Evolutionary conservation across 2,113 vertebrate genomes (phyloP).

Genomic region (Nicator chloris): DNA sequence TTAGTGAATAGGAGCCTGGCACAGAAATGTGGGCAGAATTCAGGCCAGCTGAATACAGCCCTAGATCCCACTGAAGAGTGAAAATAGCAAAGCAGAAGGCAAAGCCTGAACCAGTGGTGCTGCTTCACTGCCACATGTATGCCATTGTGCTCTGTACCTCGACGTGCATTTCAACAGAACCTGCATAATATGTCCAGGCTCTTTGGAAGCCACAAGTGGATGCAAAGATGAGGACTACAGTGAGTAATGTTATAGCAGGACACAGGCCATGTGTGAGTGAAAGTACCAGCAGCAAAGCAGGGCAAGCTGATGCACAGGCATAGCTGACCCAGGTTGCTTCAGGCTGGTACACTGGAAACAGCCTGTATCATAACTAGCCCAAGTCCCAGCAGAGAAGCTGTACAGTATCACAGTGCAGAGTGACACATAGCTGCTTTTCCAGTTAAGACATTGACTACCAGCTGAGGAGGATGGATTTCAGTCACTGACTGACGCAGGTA

Average conservation of each 20-base stretch:
- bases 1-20: background rate
- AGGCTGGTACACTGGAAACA: background rate
- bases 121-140: background rate
- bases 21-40: background rate
- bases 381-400: background rate
- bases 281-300: background rate
- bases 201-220: background rate
- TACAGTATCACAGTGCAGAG: background rate
- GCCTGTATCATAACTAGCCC: background rate
- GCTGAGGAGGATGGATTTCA: background rate
- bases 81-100: background rate
- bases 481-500: background rate
- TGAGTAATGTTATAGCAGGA: background rate
- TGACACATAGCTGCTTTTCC: background rate
- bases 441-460: background rate
- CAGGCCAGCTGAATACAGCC: background rate
- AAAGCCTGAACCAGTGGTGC: background rate
- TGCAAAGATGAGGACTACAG: background rate
- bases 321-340: background rate
- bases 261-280: background rate
- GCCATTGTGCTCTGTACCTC: background rate
- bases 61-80: background rate
- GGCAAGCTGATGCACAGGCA: background rate
- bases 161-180: background rate
- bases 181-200: background rate